Conservation (phyloP, 2,113 vertebrate genomes). For the Xerus inauris region DNA sequence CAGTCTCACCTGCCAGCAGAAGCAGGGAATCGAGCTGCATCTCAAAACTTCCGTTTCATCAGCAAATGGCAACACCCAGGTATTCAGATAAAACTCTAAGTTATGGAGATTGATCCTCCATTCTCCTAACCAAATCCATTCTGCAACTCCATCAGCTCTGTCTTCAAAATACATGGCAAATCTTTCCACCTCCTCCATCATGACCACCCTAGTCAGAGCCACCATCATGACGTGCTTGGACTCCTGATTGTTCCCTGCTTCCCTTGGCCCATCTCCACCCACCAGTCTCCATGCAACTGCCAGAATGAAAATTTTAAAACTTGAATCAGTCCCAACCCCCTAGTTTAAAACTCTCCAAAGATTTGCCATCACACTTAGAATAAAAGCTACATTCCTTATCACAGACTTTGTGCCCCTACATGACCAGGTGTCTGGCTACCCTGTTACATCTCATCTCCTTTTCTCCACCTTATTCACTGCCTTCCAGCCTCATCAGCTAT, state of each 20-base stretch:
- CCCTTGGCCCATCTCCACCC: neutral
- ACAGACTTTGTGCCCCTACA: fast-evolving
- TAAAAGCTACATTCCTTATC: neutral
- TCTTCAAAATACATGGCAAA: neutral
- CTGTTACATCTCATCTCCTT: neutral
- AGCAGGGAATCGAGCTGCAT: too few relatives aligned
- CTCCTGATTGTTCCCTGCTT: neutral
- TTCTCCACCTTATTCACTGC: neutral
- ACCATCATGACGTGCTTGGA: neutral
- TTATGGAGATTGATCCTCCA: neutral
- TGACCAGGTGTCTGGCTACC: neutral
- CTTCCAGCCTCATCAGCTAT: neutral
- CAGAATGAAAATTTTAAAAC: neutral
- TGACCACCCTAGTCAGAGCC: neutral
- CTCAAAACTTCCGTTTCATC: neutral
- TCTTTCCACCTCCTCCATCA: neutral
- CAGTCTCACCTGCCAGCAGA: too few relatives aligned
- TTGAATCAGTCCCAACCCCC: neutral
- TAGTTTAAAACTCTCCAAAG: neutral
- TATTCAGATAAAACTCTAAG: neutral
- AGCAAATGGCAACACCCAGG: neutral
- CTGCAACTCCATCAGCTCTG: neutral
- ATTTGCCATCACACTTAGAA: neutral
- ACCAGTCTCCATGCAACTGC: neutral
- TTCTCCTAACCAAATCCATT: neutral